Evolutionary conservation across 2,797 vertebrate genomes (phyloP).

Genomic region (Limosa lapponica): DNA sequence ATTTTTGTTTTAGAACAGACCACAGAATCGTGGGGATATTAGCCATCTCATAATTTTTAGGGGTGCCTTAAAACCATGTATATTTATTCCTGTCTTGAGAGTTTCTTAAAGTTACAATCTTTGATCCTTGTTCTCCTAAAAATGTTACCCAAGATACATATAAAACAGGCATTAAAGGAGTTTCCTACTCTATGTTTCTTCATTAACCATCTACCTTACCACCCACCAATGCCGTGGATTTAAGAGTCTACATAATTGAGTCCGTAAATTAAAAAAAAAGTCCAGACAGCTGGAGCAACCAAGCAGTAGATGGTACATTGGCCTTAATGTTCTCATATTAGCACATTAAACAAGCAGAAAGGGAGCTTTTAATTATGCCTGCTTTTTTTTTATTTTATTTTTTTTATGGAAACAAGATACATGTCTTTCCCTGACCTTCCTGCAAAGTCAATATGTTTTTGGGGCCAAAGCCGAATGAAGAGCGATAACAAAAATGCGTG

Average conservation of each 20-base stretch:
- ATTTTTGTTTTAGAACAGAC: constrained; percentile 72
- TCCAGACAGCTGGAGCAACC: constrained; percentile 67
- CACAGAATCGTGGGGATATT: constrained; percentile 73
- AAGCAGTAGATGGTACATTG: constrained; percentile 50
- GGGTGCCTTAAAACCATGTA: constrained; percentile 63
- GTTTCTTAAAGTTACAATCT: constrained; percentile 72
- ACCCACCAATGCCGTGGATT: constrained; percentile 75
- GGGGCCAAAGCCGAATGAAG: constrained; percentile 51
- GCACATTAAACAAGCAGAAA: constrained; percentile 76
- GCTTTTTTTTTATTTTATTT: too few relatives aligned
- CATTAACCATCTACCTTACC: constrained; percentile 76
- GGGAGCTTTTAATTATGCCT: constrained; percentile 65
- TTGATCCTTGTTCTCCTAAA: constrained; percentile 76
- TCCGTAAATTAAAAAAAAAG: constrained; percentile 77
- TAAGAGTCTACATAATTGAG: constrained; percentile 76
- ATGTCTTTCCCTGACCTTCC: constrained; percentile 65
- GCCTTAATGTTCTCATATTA: constrained; percentile 75
- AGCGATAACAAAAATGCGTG: constrained; percentile 47
- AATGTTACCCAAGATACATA: constrained; percentile 74
- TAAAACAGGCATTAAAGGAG: constrained; percentile 78
- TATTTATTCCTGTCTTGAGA: constrained; percentile 66
- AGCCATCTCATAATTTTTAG: constrained; percentile 76
- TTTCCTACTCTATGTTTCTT: constrained; percentile 77
- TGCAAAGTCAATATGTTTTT: constrained; percentile 47
- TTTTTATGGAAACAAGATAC: constrained; percentile 36